Percentiles rank a stretch among this genome's conserved stretches.
Conservation (phyloP, 2,113 vertebrate species). For the Chrysochloris asiatica region DNA sequence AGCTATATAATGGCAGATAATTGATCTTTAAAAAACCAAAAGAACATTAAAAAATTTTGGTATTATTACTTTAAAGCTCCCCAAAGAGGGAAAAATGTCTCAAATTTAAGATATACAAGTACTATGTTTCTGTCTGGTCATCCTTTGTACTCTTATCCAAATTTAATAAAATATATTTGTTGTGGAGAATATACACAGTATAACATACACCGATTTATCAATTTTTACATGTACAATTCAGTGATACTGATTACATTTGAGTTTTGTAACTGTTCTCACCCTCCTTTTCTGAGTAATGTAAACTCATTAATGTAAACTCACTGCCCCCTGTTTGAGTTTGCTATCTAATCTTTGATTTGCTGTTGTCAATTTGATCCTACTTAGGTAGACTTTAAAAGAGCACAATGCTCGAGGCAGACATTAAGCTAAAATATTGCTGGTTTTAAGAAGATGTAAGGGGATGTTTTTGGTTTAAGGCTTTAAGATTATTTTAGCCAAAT, state of each 20-base stretch:
- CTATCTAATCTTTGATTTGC: neutral
- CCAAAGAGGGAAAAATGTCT: neutral
- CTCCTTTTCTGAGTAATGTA: neutral
- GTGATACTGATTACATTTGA: neutral
- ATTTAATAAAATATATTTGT: neutral
- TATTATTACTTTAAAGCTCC: conserved; percentile 38
- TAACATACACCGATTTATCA: neutral
- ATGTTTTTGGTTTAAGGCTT: neutral
- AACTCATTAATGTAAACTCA: neutral
- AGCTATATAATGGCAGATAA: neutral
- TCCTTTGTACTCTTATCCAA: conserved; percentile 12
- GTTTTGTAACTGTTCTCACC: neutral
- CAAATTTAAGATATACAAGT: conserved; percentile 13
- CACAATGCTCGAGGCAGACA: neutral
- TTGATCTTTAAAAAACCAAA: conserved; percentile 25
- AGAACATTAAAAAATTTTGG: conserved; percentile 28
- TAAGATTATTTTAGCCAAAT: neutral
- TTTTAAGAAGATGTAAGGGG: neutral
- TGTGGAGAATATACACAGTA: neutral
- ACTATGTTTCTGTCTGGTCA: neutral
- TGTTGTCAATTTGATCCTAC: neutral
- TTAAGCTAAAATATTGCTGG: neutral
- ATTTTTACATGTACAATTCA: neutral
- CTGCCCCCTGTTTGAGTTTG: neutral
- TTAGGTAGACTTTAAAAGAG: neutral